These are phyloP conservation scores for Falco punctatus DNA, from an alignment of 2,113 vertebrate genomes.

Conservation along the genomic window DNA sequence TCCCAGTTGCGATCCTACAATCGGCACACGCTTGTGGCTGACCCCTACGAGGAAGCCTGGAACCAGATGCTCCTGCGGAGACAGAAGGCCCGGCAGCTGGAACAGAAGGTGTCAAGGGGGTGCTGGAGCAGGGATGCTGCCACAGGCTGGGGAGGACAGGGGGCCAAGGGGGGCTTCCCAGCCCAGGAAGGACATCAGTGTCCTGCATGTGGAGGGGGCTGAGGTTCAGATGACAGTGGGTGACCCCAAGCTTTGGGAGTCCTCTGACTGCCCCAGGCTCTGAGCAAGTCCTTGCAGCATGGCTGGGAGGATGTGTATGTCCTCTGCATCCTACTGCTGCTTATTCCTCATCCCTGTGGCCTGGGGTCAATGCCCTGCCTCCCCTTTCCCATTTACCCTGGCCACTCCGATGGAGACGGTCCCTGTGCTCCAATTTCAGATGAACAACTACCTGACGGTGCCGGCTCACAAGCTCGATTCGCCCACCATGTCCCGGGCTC, in stretches of 20 bases:
- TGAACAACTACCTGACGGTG: slow-evolving; percentile 93
- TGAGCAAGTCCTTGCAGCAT: rapidly evolving
- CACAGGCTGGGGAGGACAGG: rapidly evolving
- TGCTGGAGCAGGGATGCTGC: not conserved
- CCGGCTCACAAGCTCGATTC: slow-evolving; percentile 86
- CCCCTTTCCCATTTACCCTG: not conserved
- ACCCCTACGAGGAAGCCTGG: slow-evolving; percentile 91
- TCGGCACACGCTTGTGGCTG: slow-evolving; percentile 91
- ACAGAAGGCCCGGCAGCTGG: slow-evolving; percentile 85
- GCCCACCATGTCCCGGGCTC: slow-evolving; percentile 87
- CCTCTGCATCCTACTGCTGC: not conserved
- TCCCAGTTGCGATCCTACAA: slow-evolving; percentile 93
- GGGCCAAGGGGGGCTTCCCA: rapidly evolving
- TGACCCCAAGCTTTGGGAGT: not conserved
- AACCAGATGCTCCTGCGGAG: slow-evolving; percentile 87
- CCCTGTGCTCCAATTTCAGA: slow-evolving; percentile 53
- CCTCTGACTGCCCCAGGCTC: not conserved
- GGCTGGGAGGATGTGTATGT: not conserved
- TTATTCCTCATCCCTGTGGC: not conserved
- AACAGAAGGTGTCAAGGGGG: slow-evolving; percentile 82
- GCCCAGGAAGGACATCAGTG: not conserved
- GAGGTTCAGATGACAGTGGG: not conserved
- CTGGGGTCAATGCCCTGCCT: not conserved
- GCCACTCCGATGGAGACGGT: rapidly evolving
- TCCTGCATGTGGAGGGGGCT: not conserved